Conservation (phyloP, 2,797 vertebrate species). For the Bradypodion pumilum region DNA sequence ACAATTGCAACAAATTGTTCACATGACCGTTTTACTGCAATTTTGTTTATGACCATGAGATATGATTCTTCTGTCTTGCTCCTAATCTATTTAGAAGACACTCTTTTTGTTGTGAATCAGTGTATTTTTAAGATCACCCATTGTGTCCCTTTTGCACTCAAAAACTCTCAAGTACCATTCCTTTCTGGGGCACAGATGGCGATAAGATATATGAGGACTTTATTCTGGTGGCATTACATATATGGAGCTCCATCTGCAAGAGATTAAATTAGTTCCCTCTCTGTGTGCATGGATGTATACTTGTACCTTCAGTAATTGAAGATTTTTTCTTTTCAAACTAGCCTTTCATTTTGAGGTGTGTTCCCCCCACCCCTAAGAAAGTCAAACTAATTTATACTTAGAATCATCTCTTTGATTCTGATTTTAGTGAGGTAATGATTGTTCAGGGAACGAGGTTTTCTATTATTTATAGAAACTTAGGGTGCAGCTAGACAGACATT, state of each 20-base stretch:
- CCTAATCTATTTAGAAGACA: background rate
- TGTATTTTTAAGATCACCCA: background rate
- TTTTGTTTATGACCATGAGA: too few species aligned
- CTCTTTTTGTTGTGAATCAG: background rate
- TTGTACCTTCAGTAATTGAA: background rate
- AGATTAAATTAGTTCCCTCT: background rate
- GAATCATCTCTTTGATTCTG: background rate
- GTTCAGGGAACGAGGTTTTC: background rate
- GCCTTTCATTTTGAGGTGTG: too few species aligned
- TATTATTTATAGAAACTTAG: background rate
- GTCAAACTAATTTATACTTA: background rate
- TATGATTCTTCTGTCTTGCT: too few species aligned
- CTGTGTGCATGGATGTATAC: background rate
- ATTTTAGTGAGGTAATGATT: background rate
- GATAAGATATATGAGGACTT: background rate
- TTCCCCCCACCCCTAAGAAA: too few species aligned
- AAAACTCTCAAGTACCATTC: background rate
- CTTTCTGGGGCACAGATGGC: background rate
- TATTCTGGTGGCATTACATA: background rate
- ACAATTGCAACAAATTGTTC: too few species aligned
- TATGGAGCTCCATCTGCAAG: background rate
- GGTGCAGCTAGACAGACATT: too few species aligned
- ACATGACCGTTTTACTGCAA: too few species aligned
- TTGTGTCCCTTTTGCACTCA: background rate
- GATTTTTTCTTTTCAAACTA: background rate